Evolutionary conservation across 2,797 vertebrate species (phyloP), one percentile per base, ranked within the genome.

Genomic region (Pelodytes ibericus): DNA sequence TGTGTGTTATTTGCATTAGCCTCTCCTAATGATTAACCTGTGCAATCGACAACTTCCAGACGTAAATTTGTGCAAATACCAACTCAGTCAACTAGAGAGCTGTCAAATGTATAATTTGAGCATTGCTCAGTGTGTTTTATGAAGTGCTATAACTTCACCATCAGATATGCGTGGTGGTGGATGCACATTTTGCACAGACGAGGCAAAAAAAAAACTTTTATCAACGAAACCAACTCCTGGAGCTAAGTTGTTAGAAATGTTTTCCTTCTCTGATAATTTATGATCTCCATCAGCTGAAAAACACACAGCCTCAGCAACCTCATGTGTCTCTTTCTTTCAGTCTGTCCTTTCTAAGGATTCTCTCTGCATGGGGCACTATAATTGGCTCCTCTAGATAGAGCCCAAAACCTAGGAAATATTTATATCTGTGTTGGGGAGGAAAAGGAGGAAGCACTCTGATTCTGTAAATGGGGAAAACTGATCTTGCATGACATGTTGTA

Each of bases 351-450:
- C 82, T 47, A 65, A 2, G 70, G 80, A 85, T 86, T 86, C 77
- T 88, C 82, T 81, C 82, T 8, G 86, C 86, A 72, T 85, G 88
- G 80, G 80, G 84, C 83, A 63, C 84, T 86, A 58, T 92, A 91
- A 92, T 91, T 93, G 92, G 87, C 89, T 91, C 81, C 85, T 83
- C 84, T 41, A 79, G 86, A 86, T 89, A 88, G 77, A 81, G 87
- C 86, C 82, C 33, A 76, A 88, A 84, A 88, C 81, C 80, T 75
- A 68, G 82, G 81, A 83, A 74, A 67, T 51, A 33, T 66, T 27
- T 25, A 61, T 80, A 20, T 53, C n/a, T 53, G 20, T 13, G 44
- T 47, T 47, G 44, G 44, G 44, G 44, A 4, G 22, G 11, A 44
- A 15, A 36, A 36, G 15, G 10, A 44, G 18, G n/a, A n/a, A n/a